These are phyloP conservation scores for Neoarius graeffei DNA, from an alignment of 2,113 vertebrate species.

Conservation along the genomic window DNA sequence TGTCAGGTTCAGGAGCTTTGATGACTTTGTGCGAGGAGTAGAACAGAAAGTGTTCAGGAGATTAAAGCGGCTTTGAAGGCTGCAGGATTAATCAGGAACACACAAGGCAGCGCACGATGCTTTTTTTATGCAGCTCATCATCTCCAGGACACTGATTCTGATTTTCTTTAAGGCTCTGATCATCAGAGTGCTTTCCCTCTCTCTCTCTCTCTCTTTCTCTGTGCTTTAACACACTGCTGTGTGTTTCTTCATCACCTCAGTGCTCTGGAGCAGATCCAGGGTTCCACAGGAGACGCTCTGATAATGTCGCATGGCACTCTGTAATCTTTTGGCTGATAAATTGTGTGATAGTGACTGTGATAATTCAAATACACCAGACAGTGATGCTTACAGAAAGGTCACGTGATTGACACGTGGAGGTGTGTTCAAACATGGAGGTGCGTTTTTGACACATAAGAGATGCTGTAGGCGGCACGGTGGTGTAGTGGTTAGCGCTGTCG, in stretches of 20 bases:
- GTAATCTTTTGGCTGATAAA: too few relatives aligned
- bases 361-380: too few relatives aligned
- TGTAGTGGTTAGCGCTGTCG: too few relatives aligned
- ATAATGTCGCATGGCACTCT: neutral
- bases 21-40: conserved; percentile 5
- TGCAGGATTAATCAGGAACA: conserved; percentile 42
- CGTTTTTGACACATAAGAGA: too few relatives aligned
- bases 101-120: conserved; percentile 44
- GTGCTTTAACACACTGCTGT: neutral
- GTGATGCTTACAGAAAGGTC: neutral
- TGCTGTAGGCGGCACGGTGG: too few relatives aligned
- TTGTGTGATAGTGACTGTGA: too few relatives aligned
- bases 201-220: neutral
- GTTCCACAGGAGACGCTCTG: neutral
- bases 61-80: conserved; percentile 66
- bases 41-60: conserved; percentile 35
- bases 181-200: neutral
- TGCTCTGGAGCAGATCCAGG: neutral
- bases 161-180: neutral
- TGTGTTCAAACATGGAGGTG: too few relatives aligned
- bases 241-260: neutral
- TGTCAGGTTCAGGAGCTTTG: neutral
- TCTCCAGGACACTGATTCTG: neutral
- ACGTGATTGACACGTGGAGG: too few relatives aligned
- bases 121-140: neutral